Conservation (phyloP, 1,140 invertebrate genomes). For the Sitodiplosis mosellana region DNA sequence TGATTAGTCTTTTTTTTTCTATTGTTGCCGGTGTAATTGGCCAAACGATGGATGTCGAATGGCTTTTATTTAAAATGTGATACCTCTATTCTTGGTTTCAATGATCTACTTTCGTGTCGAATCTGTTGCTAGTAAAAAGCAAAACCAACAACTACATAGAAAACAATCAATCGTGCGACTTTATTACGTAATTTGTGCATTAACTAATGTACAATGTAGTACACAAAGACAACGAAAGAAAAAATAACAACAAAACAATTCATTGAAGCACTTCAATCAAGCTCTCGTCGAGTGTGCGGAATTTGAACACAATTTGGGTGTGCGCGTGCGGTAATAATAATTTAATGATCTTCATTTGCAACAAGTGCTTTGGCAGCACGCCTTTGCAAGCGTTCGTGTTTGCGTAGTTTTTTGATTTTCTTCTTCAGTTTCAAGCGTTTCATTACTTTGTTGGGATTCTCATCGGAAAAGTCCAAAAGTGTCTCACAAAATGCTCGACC, state of each 20-base stretch:
- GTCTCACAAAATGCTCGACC: conserved; percentile 84
- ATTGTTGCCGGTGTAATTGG: too few relatives aligned
- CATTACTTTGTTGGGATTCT: conserved; percentile 67
- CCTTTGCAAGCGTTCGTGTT: conserved; percentile 23
- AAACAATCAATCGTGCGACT: too few relatives aligned
- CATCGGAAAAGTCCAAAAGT: conserved; percentile 74
- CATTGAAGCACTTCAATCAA: not conserved
- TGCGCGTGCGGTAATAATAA: not conserved
- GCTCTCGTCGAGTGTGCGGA: not conserved
- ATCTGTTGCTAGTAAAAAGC: not conserved
- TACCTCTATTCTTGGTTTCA: not conserved
- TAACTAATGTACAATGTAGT: too few relatives aligned
- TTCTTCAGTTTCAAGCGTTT: conserved; percentile 57
- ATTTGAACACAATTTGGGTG: not conserved
- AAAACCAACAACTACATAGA: not conserved
- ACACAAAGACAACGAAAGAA: not conserved
- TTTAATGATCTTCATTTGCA: conserved; percentile 16
- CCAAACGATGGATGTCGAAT: not conserved
- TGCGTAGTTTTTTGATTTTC: conserved; percentile 56
- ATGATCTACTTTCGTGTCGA: not conserved
- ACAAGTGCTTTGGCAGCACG: conserved; percentile 19
- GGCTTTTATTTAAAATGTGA: not conserved
- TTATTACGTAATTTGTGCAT: too few relatives aligned
- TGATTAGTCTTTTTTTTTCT: not conserved
- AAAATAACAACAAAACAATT: not conserved